These are phyloP conservation scores for Enteromius paludinosus DNA, from an alignment of 2,797 vertebrate genomes.

Conservation along the genomic window DNA sequence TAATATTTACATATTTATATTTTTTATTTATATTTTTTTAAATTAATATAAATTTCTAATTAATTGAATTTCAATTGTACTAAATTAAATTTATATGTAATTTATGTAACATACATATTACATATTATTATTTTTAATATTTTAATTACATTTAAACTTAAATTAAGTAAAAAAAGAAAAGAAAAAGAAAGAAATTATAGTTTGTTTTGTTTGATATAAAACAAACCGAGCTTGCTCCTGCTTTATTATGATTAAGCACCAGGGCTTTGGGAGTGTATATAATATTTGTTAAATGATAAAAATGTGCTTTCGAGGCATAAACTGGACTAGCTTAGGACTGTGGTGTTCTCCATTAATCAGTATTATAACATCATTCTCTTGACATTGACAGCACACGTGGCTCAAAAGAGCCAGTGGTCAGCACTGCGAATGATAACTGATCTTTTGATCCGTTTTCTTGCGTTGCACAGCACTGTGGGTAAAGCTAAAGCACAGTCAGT, in stretches of 20 bases:
- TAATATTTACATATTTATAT: too few species aligned
- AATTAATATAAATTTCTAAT: too few species aligned
- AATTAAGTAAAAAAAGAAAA: too few species aligned
- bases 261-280: background rate
- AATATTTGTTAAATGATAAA: background rate
- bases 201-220: too few species aligned
- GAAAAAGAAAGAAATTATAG: too few species aligned
- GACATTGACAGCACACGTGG: background rate
- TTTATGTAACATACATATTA: too few species aligned
- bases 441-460: background rate
- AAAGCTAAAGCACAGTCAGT: background rate
- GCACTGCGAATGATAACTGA: background rate
- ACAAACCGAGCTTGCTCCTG: too few species aligned
- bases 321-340: background rate
- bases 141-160: too few species aligned
- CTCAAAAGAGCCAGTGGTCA: background rate
- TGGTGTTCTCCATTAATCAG: background rate
- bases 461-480: background rate
- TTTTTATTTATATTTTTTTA: too few species aligned
- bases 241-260: background rate
- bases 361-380: background rate
- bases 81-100: too few species aligned
- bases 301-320: background rate
- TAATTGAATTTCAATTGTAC: too few species aligned
- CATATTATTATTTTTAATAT: too few species aligned